Evolutionary conservation across 2,797 vertebrate species (phyloP).

Genomic region (Botia kubotai): DNA sequence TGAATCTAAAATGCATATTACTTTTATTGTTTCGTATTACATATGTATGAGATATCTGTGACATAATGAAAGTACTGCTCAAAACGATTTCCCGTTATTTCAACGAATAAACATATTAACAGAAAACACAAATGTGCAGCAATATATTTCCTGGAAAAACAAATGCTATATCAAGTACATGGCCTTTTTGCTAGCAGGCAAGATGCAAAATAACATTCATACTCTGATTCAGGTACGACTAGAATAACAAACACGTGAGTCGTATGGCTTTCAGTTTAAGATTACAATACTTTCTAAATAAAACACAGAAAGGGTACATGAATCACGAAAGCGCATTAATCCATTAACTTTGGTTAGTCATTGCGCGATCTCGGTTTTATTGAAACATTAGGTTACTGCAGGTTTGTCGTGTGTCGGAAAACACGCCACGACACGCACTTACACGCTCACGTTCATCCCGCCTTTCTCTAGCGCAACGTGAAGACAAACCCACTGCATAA

Average conservation of each 20-base stretch:
- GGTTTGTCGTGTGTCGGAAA: neutral
- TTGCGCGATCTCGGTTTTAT: neutral
- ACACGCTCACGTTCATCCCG: constrained; percentile 8
- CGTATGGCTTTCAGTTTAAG: neutral
- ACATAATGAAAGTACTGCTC: neutral
- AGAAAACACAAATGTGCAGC: neutral
- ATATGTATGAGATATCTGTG: neutral
- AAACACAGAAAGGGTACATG: neutral
- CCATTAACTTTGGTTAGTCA: neutral
- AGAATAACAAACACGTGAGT: neutral
- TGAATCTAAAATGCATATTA: neutral
- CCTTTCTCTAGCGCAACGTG: neutral
- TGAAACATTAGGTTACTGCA: neutral
- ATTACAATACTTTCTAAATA: neutral
- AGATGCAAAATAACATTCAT: neutral
- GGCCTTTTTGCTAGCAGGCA: too few relatives aligned
- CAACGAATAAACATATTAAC: neutral
- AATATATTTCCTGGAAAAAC: neutral
- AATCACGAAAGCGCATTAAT: too few relatives aligned
- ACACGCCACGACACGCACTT: constrained; percentile 34
- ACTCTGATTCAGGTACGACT: neutral
- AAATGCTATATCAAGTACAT: neutral
- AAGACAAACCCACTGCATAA: neutral
- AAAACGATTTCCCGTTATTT: neutral
- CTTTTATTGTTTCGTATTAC: too few relatives aligned